These are phyloP conservation scores for Eucera pruinosa DNA, from an alignment of 2,888 invertebrate species.

Conservation along the genomic window DNA sequence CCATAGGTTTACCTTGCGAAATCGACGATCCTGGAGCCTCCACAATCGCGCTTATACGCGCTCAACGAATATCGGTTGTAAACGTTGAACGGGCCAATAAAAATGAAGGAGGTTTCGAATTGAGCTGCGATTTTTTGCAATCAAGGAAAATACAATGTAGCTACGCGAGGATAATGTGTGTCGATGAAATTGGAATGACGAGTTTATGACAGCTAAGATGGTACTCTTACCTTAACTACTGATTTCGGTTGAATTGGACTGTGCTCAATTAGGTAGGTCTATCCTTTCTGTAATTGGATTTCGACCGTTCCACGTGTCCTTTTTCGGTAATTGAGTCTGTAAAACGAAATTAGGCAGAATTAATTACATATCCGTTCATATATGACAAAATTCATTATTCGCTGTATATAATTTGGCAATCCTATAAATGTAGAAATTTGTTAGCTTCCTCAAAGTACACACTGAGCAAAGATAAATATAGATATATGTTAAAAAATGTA, in stretches of 20 bases:
- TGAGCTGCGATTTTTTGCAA: not conserved
- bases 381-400: not conserved
- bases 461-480: no score
- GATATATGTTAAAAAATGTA: no score
- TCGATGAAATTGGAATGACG: not conserved
- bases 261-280: not conserved
- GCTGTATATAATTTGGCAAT: no score
- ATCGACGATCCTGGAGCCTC: slow-evolving; percentile 54
- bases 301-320: not conserved
- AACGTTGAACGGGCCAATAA: no score
- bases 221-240: not conserved
- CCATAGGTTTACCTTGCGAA: slow-evolving; percentile 54
- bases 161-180: not conserved
- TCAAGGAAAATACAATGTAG: no score
- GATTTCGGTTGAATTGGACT: not conserved
- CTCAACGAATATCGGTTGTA: slow-evolving; percentile 22
- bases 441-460: no score
- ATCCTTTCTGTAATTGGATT: not conserved
- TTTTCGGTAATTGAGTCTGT: not conserved
- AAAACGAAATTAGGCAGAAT: not conserved
- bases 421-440: no score
- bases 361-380: not conserved
- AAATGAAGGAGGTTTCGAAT: no score
- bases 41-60: slow-evolving; percentile 18
- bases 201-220: not conserved